Conservation (phyloP, 37 sponge, comb jelly and placozoan species). For the Ianthella basta region DNA sequence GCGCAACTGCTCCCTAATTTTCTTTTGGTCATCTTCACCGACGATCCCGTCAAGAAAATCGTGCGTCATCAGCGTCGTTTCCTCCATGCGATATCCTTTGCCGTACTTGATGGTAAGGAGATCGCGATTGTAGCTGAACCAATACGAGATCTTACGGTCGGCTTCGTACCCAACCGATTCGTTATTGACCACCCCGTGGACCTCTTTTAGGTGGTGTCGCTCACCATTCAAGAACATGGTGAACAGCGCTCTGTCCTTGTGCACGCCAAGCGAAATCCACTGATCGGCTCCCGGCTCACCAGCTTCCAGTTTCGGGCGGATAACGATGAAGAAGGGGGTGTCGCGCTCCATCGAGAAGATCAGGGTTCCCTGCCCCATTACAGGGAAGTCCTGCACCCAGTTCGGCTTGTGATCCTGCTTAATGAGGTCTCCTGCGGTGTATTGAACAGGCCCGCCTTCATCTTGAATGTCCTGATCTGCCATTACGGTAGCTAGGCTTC, state of each 20-base stretch:
- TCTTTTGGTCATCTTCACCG: background rate
- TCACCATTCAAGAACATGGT: background rate
- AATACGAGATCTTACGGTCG: constrained; percentile 48
- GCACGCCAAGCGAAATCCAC: constrained; percentile 48
- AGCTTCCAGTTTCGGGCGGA: constrained; percentile 13
- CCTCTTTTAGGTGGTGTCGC: background rate
- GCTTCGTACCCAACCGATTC: constrained; percentile 53
- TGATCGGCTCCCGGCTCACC: constrained; percentile 29
- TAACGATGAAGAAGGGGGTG: constrained; percentile 43
- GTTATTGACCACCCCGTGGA: background rate
- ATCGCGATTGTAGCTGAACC: constrained; percentile 70
- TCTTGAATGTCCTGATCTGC: too few relatives aligned
- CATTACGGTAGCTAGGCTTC: too few relatives aligned
- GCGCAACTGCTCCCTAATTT: constrained; percentile 14
- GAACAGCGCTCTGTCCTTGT: constrained; percentile 18
- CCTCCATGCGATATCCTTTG: constrained; percentile 72
- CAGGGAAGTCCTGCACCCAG: constrained; percentile 38
- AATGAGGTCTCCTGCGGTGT: background rate
- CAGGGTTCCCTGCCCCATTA: constrained; percentile 45
- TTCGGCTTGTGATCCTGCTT: background rate
- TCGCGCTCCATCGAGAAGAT: constrained; percentile 32
- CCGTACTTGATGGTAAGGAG: constrained; percentile 64
- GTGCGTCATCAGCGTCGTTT: constrained; percentile 54
- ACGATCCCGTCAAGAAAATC: constrained; percentile 13
- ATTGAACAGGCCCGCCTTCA: too few relatives aligned